Evolutionary conservation across 2,888 invertebrate genomes (phyloP).

Genomic region (Lasius platythorax): DNA sequence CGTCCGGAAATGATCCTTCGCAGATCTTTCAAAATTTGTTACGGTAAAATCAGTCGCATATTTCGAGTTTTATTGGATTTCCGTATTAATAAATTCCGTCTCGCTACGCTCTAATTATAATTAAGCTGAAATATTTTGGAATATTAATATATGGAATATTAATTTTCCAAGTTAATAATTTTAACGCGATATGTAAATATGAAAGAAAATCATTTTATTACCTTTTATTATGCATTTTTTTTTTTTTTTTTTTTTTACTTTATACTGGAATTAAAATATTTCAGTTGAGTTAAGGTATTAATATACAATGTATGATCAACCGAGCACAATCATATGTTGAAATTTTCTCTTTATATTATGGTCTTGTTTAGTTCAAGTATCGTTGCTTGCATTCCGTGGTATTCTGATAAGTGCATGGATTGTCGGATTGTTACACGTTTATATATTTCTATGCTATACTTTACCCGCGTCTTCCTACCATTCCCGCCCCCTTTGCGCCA

Average conservation of each 20-base stretch:
- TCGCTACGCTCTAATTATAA: not conserved
- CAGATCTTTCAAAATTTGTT: not conserved
- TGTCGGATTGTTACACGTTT: not conserved
- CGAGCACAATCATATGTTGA: not conserved
- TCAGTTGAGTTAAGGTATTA: not conserved
- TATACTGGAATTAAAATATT: not conserved
- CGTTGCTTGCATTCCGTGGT: not conserved
- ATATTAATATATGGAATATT: not conserved
- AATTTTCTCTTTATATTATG: not conserved
- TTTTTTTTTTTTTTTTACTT: not conserved
- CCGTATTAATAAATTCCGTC: not conserved
- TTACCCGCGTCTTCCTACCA: slow-evolving; percentile 51
- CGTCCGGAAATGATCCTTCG: not conserved
- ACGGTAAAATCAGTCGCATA: not conserved
- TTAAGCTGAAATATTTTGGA: not conserved
- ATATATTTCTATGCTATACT: not conserved
- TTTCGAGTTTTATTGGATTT: not conserved
- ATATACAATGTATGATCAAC: not conserved
- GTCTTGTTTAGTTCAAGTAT: not conserved
- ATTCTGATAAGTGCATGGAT: not conserved
- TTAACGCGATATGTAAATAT: not conserved
- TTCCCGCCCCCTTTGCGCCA: slow-evolving; percentile 50
- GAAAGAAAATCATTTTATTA: not conserved
- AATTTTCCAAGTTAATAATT: not conserved
- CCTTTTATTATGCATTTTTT: not conserved